phyloP scores from a whole-genome alignment of 2,113 vertebrate genomes.

The Catharus fuscescens region DNA sequence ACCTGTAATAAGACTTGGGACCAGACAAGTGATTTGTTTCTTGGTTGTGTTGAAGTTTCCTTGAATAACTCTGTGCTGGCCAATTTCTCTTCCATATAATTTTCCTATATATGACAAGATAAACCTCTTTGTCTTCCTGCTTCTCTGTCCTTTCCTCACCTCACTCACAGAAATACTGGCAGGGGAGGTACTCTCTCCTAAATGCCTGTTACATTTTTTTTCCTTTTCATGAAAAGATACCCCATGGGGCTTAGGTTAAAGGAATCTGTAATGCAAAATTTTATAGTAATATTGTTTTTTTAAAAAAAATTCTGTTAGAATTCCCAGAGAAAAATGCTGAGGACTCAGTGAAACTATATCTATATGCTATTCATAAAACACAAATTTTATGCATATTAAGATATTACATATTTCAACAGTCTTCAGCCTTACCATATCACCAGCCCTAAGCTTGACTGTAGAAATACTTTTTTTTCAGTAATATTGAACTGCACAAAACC shows the following conservation, averaged over 20 bases:
- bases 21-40: neutral
- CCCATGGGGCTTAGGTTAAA: neutral
- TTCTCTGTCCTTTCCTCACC: neutral
- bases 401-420: neutral
- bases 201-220: rapidly evolving
- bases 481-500: neutral
- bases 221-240: neutral
- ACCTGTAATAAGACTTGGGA: neutral
- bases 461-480: neutral
- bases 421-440: neutral
- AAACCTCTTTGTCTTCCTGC: neutral
- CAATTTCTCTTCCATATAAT: neutral
- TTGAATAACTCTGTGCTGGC: neutral
- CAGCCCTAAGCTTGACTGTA: neutral
- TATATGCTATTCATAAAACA: neutral
- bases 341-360: neutral
- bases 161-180: neutral
- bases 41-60: neutral
- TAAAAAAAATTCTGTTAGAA: neutral
- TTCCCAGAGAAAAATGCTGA: neutral
- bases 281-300: neutral
- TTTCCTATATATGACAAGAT: neutral
- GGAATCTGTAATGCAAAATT: neutral
- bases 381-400: neutral
- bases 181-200: neutral